Conservation (phyloP, 2,888 invertebrate species). For the Phalera bucephala region DNA sequence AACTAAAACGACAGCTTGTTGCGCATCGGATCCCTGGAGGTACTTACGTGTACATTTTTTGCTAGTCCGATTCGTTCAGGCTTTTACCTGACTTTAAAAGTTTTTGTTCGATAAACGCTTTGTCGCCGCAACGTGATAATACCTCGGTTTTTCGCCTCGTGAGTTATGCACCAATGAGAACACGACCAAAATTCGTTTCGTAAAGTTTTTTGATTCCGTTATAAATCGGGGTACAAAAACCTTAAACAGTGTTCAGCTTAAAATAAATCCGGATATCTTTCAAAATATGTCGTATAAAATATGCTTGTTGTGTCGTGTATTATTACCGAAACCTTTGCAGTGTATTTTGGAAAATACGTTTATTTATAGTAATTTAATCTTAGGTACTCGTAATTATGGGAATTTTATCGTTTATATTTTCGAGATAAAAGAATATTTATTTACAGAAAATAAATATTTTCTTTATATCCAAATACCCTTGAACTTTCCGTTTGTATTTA, state of each 20-base stretch:
- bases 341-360: too few species aligned
- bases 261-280: not conserved
- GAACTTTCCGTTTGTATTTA: too few species aligned
- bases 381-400: too few species aligned
- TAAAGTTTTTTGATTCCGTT: not conserved
- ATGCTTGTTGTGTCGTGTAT: too few species aligned
- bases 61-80: constrained; percentile 19
- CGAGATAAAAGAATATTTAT: too few species aligned
- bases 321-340: too few species aligned
- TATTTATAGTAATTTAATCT: too few species aligned
- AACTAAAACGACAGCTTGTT: not conserved
- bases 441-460: too few species aligned
- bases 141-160: constrained; percentile 15
- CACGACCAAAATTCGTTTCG: constrained; percentile 1
- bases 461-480: too few species aligned
- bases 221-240: constrained; percentile 1
- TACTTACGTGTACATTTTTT: constrained; percentile 15
- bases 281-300: not conserved
- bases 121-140: constrained; percentile 20
- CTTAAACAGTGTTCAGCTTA: not conserved
- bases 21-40: constrained; percentile 8
- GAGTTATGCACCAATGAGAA: constrained; percentile 3
- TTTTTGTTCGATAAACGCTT: constrained; percentile 14
- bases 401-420: too few species aligned
- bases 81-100: constrained; percentile 16